Evolutionary conservation across 92 coral and sea anemone species (phyloP), one percentile per base, ranked within the genome.

Genomic region (Porites rus): DNA sequence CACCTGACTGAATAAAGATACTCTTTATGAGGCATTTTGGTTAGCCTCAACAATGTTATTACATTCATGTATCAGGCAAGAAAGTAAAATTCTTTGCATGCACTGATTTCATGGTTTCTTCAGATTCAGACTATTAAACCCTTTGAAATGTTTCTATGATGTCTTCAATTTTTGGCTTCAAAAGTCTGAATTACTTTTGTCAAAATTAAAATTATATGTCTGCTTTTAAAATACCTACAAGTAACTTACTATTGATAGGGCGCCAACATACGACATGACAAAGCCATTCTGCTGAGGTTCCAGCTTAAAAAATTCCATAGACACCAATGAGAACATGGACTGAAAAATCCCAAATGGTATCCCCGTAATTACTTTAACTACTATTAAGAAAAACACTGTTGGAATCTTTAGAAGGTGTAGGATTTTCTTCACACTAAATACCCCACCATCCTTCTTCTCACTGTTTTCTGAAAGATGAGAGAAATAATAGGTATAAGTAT

Each of bases 231-330:
- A n/a, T 71, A 6, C 52, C 56, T 18, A 14, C 38, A n/a, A 25
- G 10, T 3, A n/a, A 89, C 99, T 97, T 93, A 97, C 99, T 76
- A 97, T 97, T 72, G 98, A 95, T 6, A 97, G 91, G 12, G 88
- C 76, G 2, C 99, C 99, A 70, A 93, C 96, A 79, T 97, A 97
- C 4, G 99, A 97, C 89, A 95, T 88, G 8, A 97, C 93, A 86
- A 95, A 92, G 65, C 99, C 99, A 92, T 97, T 96, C 22, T 97
- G 97, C 14, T 94, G 98, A 10, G 99, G 97, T 66, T 92, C 98
- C 85, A 97, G 79, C 83, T 95, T 92, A 80, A 97, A 97, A 70
- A 89, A 93, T 56, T 97, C 96, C 93, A 95, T 96, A 52, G 98
- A 93, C 21, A 97, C 98, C 67, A 93, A 65, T 18, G 99, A 84